Evolutionary conservation across 2,797 vertebrate species (phyloP), one percentile per base, ranked within the genome.

Genomic region (Spinibarbus caldwelli): DNA sequence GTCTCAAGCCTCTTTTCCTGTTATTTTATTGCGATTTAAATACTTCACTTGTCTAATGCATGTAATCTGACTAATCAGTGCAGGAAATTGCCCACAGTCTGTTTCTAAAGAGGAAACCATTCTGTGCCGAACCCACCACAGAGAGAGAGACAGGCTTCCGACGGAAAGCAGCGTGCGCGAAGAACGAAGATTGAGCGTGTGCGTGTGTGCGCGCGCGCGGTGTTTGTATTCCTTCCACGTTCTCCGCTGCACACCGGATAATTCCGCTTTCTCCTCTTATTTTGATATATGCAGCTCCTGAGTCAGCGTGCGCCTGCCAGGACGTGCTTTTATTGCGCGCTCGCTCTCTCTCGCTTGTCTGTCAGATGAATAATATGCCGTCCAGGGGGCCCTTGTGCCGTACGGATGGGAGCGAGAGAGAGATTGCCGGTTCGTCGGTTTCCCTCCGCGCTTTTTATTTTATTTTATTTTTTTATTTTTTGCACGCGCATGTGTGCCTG

Each of bases 211-310:
- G 34, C 5, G 70, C 2, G 43, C 57, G 68, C 29, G 62, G 21
- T 85, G 81, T 90, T 87, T 90, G 88, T 85, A 90, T 89, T 90
- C 88, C 64, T 52, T 72, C 62, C 73, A 79, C 87, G 87, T 88
- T 66, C 54, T 85, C 84, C 71, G 26, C 89, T 78, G 87, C 87
- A 84, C 85, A 82, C 83, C 77, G 84, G 88, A 86, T 87, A 86
- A 86, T 82, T 85, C 87, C 10, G 62, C 87, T 75, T 62, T 71
- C 81, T 76, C 73, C 87, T 87, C 87, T 91, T 86, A 89, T 89
- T 89, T 90, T 91, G 89, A 91, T 87, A 86, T 88, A 91, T 90
- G 88, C 89, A 83, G 84, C 84, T 83, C 80, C 88, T 89, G 89
- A 91, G 88, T 90, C 90, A 90, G 90, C 87, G 84, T 43, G 82